A percentile compares a stretch with the other conserved stretches of the same genome.
These are phyloP conservation scores for Metalampra italica DNA, from an alignment of 2,888 invertebrate genomes.

Conservation along the genomic window DNA sequence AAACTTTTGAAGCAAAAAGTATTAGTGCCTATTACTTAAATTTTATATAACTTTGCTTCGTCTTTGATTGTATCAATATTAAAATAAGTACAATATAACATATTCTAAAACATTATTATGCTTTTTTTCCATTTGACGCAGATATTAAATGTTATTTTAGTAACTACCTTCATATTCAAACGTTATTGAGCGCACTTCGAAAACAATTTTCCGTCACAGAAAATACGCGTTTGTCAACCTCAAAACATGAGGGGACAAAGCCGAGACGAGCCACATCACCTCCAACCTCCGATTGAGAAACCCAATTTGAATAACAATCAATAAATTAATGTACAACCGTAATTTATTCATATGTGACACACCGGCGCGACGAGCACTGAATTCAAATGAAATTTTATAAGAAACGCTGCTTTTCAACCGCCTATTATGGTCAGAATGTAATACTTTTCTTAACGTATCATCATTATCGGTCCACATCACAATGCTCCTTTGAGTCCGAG, in stretches of 20 bases:
- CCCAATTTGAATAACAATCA: conserved; percentile 78
- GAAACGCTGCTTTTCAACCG: conserved; percentile 64
- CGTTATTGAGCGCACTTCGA: conserved; percentile 35
- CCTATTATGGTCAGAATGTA: conserved; percentile 63
- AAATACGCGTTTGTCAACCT: conserved; percentile 47
- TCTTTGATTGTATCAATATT: too few relatives aligned
- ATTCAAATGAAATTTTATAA: conserved; percentile 75
- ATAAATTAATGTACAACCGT: conserved; percentile 74
- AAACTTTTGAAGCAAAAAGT: too few relatives aligned
- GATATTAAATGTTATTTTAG: conserved; percentile 25
- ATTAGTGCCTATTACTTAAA: too few relatives aligned
- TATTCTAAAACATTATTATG: too few relatives aligned
- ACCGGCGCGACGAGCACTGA: conserved; percentile 62
- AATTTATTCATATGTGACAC: conserved; percentile 74
- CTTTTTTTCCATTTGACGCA: conserved; percentile 26
- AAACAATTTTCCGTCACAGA: conserved; percentile 53
- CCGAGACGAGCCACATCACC: conserved; percentile 63
- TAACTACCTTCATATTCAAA: conserved; percentile 30
- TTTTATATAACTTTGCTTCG: too few relatives aligned
- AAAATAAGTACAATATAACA: too few relatives aligned
- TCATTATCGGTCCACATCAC: conserved; percentile 66
- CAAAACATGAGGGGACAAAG: conserved; percentile 53
- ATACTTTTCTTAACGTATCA: conserved; percentile 73
- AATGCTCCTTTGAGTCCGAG: conserved; percentile 60
- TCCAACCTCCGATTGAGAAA: conserved; percentile 76